A percentile compares a stretch with the other conserved stretches of the same genome.
Evolutionary conservation across 1,140 invertebrate species (phyloP).

Genomic region (Helicorthomorpha holstii): DNA sequence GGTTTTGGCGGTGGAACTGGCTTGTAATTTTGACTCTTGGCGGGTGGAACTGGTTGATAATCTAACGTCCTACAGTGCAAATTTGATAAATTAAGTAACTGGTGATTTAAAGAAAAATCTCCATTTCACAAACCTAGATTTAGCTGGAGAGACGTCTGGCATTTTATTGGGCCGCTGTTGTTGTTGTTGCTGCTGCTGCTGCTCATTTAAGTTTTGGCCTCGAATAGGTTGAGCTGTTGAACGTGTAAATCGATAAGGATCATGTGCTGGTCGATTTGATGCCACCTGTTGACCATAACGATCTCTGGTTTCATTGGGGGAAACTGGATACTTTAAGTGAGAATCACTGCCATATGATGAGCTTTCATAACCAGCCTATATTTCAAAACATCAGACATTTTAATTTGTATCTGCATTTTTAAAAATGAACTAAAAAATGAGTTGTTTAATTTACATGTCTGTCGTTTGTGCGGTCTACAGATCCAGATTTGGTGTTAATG

Average conservation of each 20-base stretch:
- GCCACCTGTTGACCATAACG: conserved; percentile 10
- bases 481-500: conserved; percentile 5
- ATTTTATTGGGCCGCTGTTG: neutral
- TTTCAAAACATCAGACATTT: neutral
- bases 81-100: conserved; percentile 1
- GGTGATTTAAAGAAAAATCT: neutral
- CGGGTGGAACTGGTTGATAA: conserved; percentile 27
- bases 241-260: conserved; percentile 44
- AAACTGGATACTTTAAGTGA: conserved; percentile 28
- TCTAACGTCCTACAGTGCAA: conserved; percentile 18
- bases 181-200: neutral
- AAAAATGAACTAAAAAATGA: neutral
- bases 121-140: conserved; percentile 15
- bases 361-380: conserved; percentile 54
- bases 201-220: neutral
- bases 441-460: neutral
- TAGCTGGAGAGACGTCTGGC: conserved; percentile 5
- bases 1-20: conserved; percentile 79
- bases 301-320: conserved; percentile 18
- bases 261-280: conserved; percentile 23
- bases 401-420: neutral
- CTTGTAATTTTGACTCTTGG: conserved; percentile 42
- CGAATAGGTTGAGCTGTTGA: conserved; percentile 38
- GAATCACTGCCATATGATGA: conserved; percentile 46
- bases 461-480: neutral